Evolutionary conservation across 2,113 vertebrate species (phyloP).

Genomic region (Hyla sarda): DNA sequence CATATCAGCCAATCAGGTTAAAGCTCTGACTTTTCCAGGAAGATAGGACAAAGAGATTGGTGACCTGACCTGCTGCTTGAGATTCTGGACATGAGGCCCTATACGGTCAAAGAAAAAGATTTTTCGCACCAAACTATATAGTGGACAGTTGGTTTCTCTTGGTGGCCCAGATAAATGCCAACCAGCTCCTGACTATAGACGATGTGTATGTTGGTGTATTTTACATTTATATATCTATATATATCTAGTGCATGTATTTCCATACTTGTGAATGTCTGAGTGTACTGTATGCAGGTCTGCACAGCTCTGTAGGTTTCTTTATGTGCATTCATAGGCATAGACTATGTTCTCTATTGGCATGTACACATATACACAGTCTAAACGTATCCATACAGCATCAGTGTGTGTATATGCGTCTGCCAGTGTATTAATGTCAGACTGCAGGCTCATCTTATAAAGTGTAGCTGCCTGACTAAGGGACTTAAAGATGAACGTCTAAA

Average conservation of each 20-base stretch:
- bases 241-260: constrained; percentile 52
- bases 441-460: constrained; percentile 46
- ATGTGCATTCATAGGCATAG: constrained; percentile 33
- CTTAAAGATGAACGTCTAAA: constrained; percentile 51
- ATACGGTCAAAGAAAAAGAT: neutral
- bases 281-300: constrained; percentile 38
- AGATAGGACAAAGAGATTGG: neutral
- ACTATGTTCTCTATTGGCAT: constrained; percentile 31
- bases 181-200: constrained; percentile 19
- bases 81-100: neutral
- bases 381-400: constrained; percentile 38
- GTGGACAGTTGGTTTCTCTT: constrained; percentile 14
- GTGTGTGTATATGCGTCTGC: constrained; percentile 39
- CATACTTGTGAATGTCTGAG: constrained; percentile 40
- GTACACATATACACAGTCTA: constrained; percentile 40
- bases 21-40: neutral
- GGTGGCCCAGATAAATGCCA: constrained; percentile 20
- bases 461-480: constrained; percentile 51
- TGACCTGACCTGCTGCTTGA: neutral
- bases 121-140: neutral
- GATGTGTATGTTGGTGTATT: constrained; percentile 12
- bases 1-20: neutral
- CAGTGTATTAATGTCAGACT: constrained; percentile 36
- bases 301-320: constrained; percentile 20
- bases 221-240: constrained; percentile 38